phyloP scores from a whole-genome alignment of 2,113 vertebrate genomes.

The Psittacus erithacus region DNA sequence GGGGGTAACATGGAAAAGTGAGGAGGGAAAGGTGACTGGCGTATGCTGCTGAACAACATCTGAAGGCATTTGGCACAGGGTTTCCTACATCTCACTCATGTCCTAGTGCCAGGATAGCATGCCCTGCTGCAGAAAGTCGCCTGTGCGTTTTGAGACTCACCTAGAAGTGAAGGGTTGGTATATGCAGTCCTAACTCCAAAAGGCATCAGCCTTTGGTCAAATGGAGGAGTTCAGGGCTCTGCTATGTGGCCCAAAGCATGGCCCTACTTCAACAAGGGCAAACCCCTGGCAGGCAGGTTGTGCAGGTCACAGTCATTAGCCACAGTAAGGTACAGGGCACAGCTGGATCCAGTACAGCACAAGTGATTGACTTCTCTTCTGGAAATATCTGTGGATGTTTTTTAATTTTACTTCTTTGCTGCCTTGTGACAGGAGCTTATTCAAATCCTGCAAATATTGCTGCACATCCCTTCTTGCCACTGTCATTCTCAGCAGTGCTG shows the following conservation, averaged over 20 bases:
- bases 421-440: neutral
- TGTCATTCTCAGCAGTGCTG: neutral
- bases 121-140: neutral
- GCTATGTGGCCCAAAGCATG: rapidly evolving
- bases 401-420: neutral
- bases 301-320: rapidly evolving
- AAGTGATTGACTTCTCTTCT: neutral
- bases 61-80: too few relatives aligned
- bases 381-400: neutral
- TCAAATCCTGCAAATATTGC: neutral
- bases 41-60: neutral
- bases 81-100: neutral
- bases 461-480: neutral
- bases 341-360: neutral
- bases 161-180: neutral
- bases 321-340: neutral
- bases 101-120: neutral
- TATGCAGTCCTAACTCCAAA: neutral
- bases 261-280: neutral
- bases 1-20: neutral
- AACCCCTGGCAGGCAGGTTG: rapidly evolving
- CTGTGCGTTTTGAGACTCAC: neutral
- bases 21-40: neutral
- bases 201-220: neutral
- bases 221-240: neutral